Percentiles rank a stretch among this genome's conserved stretches.
These are phyloP conservation scores for Sorex maritimensis DNA, from an alignment of 2,797 vertebrate species.

Conservation along the genomic window DNA sequence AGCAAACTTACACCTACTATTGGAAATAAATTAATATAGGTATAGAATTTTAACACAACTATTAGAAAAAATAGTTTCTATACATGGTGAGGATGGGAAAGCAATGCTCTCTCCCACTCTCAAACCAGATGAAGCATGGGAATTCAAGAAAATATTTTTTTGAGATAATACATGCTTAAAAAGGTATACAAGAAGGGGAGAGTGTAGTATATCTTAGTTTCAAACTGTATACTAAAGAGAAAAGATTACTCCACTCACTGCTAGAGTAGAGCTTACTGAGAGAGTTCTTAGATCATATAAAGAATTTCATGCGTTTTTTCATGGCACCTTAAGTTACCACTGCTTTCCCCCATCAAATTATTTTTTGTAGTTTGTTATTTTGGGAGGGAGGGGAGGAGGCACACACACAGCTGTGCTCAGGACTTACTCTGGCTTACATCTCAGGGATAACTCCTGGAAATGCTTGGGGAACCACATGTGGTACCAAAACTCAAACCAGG, in stretches of 20 bases:
- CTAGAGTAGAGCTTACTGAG: not conserved
- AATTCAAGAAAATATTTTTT: not conserved
- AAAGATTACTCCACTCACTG: not conserved
- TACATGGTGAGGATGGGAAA: not conserved
- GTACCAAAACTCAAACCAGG: too few relatives aligned
- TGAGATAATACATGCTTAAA: not conserved
- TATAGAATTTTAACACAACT: not conserved
- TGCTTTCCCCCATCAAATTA: too few relatives aligned
- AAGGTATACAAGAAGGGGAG: not conserved
- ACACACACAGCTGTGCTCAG: too few relatives aligned
- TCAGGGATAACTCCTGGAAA: too few relatives aligned
- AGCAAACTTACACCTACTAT: not conserved
- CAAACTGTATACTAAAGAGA: not conserved
- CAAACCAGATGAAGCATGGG: not conserved
- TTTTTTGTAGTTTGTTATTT: too few relatives aligned
- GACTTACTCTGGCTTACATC: too few relatives aligned
- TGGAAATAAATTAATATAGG: not conserved
- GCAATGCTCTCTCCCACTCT: not conserved
- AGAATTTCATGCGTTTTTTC: too few relatives aligned
- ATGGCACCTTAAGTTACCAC: too few relatives aligned
- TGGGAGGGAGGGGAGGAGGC: too few relatives aligned
- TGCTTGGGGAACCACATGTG: too few relatives aligned
- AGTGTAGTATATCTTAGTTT: not conserved
- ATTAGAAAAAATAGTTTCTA: not conserved
- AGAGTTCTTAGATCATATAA: not conserved